A percentile compares a stretch with the other conserved stretches of the same genome.
phyloP scores from a whole-genome alignment of 2,797 vertebrate species.

The Nasua narica region DNA sequence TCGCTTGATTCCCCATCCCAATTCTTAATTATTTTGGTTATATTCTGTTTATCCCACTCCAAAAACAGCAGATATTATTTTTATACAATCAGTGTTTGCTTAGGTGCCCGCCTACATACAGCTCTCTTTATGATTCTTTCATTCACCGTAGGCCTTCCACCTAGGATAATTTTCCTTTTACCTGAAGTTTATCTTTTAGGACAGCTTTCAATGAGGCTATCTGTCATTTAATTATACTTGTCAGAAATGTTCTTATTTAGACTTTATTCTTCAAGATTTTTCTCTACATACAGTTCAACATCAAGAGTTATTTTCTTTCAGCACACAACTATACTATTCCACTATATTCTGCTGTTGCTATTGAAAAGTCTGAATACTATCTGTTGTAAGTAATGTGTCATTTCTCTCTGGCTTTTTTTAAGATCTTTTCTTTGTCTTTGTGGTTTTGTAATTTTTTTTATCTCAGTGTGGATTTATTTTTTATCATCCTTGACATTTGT shows the following conservation, averaged over 20 bases:
- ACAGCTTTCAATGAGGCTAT: not conserved
- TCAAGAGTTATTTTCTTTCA: not conserved
- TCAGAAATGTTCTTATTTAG: not conserved
- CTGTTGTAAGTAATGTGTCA: not conserved
- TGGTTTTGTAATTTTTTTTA: not conserved
- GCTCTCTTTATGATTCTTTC: not conserved
- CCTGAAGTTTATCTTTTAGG: not conserved
- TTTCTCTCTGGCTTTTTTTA: slow-evolving; percentile 10
- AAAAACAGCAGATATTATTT: not conserved
- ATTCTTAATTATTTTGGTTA: not conserved
- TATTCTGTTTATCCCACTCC: not conserved
- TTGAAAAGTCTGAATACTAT: not conserved
- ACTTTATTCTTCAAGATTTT: not conserved
- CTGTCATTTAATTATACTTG: not conserved
- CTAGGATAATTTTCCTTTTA: not conserved
- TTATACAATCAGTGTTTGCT: not conserved
- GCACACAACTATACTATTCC: not conserved
- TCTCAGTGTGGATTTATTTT: not conserved
- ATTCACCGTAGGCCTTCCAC: not conserved
- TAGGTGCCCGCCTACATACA: not conserved
- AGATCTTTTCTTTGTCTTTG: slow-evolving; percentile 23
- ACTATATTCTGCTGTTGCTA: not conserved
- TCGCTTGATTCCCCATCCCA: not conserved
- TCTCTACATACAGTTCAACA: not conserved
- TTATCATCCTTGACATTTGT: not conserved